Percentiles rank a stretch among this genome's conserved stretches.
Evolutionary conservation across 2,797 vertebrate genomes (phyloP).

Genomic region (Lutjanus argentimaculatus): DNA sequence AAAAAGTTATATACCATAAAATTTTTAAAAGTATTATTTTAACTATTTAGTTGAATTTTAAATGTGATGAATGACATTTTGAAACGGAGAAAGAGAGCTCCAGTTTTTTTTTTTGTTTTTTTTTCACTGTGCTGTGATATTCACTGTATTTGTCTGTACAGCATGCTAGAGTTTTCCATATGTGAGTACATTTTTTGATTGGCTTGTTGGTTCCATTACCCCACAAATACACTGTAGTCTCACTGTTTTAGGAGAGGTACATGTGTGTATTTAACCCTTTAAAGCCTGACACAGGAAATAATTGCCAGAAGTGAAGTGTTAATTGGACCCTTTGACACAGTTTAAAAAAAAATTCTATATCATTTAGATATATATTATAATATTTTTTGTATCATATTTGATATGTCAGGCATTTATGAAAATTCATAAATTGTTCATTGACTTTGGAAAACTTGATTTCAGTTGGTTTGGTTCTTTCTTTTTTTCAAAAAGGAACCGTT

Average conservation of each 20-base stretch:
- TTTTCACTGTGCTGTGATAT: constrained; percentile 26
- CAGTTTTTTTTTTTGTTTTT: constrained; percentile 19
- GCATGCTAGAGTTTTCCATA: constrained; percentile 41
- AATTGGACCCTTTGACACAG: too few relatives aligned
- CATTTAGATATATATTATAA: too few relatives aligned
- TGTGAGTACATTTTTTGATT: constrained; percentile 10
- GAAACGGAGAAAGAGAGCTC: constrained; percentile 9
- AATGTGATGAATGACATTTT: constrained; percentile 11
- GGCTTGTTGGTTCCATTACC: neutral
- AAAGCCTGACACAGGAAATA: too few relatives aligned
- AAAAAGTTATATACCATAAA: constrained; percentile 24
- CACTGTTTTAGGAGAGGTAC: neutral
- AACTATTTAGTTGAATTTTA: neutral
- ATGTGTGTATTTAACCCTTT: neutral
- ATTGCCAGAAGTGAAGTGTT: too few relatives aligned
- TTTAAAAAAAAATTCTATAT: too few relatives aligned
- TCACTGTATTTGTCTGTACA: constrained; percentile 41
- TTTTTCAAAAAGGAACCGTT: too few relatives aligned
- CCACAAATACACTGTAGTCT: neutral
- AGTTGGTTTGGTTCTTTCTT: too few relatives aligned
- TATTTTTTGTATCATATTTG: too few relatives aligned
- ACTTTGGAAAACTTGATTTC: too few relatives aligned
- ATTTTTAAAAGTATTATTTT: neutral
- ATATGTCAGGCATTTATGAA: too few relatives aligned
- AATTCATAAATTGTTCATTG: too few relatives aligned